A percentile compares a stretch with the other conserved stretches of the same genome.
phyloP scores from a whole-genome alignment of 2,113 vertebrate species.

The Saccopteryx leptura region DNA sequence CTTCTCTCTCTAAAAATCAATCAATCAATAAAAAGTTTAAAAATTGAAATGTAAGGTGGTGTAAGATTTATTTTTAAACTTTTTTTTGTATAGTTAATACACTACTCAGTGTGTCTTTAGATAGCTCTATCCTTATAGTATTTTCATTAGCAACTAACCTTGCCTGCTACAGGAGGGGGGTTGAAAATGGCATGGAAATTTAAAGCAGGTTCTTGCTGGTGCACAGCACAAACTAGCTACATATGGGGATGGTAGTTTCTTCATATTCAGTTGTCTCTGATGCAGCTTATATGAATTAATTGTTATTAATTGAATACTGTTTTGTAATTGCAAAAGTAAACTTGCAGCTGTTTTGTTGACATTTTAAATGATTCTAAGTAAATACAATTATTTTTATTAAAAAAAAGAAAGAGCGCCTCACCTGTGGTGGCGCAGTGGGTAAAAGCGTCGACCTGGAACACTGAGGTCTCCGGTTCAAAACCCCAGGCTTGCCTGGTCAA shows the following conservation, averaged over 20 bases:
- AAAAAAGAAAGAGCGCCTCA: neutral
- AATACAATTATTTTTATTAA: neutral
- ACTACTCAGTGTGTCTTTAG: slow-evolving; percentile 92
- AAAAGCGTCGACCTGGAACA: no score
- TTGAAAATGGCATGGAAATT: slow-evolving; percentile 92
- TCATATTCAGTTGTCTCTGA: neutral
- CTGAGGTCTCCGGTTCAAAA: no score
- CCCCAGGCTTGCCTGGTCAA: no score
- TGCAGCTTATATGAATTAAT: neutral
- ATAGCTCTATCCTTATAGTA: slow-evolving; percentile 95
- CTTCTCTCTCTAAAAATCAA: no score
- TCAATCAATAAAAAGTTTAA: neutral
- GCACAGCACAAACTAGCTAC: neutral
- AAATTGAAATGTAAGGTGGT: slow-evolving; percentile 91
- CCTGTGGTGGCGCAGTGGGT: no score
- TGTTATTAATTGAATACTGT: no score
- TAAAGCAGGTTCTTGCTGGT: neutral
- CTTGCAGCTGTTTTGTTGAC: neutral
- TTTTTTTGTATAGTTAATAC: no score
- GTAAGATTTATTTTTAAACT: slow-evolving; percentile 96
- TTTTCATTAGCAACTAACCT: slow-evolving; percentile 94
- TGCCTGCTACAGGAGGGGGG: slow-evolving; percentile 94
- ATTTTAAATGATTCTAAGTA: neutral
- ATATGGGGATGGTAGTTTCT: neutral
- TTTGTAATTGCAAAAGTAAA: neutral